phyloP scores from a whole-genome alignment of 2,797 vertebrate genomes.

The Acanthurus leucopareius region DNA sequence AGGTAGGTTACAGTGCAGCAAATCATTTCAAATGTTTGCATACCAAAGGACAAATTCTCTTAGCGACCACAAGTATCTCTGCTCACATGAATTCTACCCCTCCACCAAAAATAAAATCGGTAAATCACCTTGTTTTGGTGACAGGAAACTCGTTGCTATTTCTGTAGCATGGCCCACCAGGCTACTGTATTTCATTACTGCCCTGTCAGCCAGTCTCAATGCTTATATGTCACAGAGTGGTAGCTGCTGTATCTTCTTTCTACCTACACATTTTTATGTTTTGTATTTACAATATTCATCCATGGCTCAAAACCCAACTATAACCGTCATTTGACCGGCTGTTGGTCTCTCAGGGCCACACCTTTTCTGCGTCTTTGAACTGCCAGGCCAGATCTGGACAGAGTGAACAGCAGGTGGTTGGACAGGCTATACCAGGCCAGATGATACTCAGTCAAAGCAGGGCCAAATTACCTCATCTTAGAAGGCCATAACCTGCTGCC shows the following conservation, averaged over 20 bases:
- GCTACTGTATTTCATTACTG: conserved; percentile 75
- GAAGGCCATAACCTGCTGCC: conserved; percentile 47
- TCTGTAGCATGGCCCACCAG: conserved; percentile 60
- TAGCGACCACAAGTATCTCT: conserved; percentile 23
- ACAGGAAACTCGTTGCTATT: conserved; percentile 78
- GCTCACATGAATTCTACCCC: conserved; percentile 36
- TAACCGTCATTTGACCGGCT: not conserved
- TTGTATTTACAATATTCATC: conserved; percentile 19
- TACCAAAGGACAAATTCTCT: conserved; percentile 23
- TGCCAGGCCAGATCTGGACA: conserved; percentile 29
- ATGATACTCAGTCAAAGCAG: conserved; percentile 38
- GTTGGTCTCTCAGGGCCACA: conserved; percentile 1
- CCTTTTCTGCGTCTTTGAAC: conserved; percentile 8
- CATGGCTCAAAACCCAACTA: not conserved
- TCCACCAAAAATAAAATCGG: conserved; percentile 71
- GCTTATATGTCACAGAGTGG: conserved; percentile 31
- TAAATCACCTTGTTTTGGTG: conserved; percentile 75
- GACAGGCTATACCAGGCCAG: conserved; percentile 32
- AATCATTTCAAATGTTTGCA: conserved; percentile 51
- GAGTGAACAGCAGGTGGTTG: conserved; percentile 54
- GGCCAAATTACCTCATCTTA: conserved; percentile 44
- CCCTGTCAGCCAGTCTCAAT: conserved; percentile 60
- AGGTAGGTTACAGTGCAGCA: conserved; percentile 9
- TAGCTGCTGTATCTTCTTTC: conserved; percentile 24
- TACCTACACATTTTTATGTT: not conserved